Conservation (phyloP, 1,140 invertebrate species). For the Dendroctonus ponderosae region DNA sequence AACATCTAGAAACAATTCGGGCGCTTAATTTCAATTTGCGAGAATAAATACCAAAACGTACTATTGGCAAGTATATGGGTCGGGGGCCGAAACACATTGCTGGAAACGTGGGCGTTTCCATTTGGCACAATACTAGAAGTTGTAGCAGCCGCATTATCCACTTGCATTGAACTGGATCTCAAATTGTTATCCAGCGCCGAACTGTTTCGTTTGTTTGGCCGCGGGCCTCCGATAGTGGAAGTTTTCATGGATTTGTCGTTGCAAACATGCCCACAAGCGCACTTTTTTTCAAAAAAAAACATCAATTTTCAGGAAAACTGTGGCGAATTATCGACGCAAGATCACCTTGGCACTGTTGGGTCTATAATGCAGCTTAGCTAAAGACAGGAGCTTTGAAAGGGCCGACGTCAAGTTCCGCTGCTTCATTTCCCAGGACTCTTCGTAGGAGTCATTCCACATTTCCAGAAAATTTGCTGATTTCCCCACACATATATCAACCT, state of each 20-base stretch:
- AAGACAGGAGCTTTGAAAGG: conserved; percentile 61
- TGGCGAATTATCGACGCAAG: neutral
- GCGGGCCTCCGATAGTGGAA: conserved; percentile 3
- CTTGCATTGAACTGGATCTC: neutral
- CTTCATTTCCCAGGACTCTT: conserved; percentile 20
- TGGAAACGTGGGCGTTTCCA: no score
- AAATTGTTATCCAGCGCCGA: conserved; percentile 10
- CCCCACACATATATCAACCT: neutral
- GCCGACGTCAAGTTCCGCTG: conserved; percentile 43
- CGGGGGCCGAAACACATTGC: no score
- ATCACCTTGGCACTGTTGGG: conserved; percentile 43
- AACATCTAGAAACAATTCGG: neutral
- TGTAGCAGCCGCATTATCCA: neutral
- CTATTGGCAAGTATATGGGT: no score
- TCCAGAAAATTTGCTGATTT: conserved; percentile 23
- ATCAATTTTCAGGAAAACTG: conserved; percentile 4
- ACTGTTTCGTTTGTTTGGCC: conserved; percentile 27
- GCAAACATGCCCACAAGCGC: conserved; percentile 58
- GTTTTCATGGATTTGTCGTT: conserved; percentile 41
- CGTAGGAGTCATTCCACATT: conserved; percentile 23
- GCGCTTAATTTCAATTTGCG: neutral
- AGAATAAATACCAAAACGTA: neutral
- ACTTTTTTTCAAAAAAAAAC: no score
- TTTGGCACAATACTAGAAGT: no score
- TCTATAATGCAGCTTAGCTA: conserved; percentile 56